phyloP scores from a whole-genome alignment of 2,888 invertebrate species.

The Lumbricus terrestris region DNA sequence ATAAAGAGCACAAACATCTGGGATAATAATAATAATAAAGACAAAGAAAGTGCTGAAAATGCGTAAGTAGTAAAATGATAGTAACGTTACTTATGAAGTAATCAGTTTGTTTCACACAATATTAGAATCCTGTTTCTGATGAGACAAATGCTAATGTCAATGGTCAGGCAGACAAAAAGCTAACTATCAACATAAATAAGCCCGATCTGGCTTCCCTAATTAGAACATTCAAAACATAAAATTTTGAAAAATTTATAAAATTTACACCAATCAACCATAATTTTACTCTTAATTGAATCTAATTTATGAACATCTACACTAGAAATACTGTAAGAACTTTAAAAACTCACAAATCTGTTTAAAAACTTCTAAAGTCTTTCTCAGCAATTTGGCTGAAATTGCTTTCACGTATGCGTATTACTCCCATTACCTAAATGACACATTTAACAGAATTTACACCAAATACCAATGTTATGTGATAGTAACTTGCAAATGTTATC shows the following conservation, averaged over 20 bases:
- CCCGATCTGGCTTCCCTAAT: neutral
- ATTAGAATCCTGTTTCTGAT: neutral
- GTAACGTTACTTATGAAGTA: slow-evolving; percentile 3
- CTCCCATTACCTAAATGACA: neutral
- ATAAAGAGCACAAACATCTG: neutral
- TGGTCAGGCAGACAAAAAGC: neutral
- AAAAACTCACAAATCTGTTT: neutral
- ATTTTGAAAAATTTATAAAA: neutral
- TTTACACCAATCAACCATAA: neutral
- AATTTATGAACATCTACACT: neutral
- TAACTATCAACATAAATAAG: neutral
- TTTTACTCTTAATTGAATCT: neutral
- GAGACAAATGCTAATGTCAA: neutral
- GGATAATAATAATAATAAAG: neutral
- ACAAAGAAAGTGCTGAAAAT: neutral
- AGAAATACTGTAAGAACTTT: neutral
- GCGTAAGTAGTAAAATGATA: neutral
- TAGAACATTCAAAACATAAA: neutral
- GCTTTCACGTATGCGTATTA: neutral
- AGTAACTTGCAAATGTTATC: neutral
- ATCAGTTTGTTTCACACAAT: neutral
- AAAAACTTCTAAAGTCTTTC: neutral
- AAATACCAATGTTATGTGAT: neutral
- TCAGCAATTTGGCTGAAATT: slow-evolving; percentile 3
- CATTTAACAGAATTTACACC: neutral